Evolutionary conservation across 2,888 invertebrate species (phyloP), one percentile per base, ranked within the genome.

Genomic region (Xestia rhomboidea): DNA sequence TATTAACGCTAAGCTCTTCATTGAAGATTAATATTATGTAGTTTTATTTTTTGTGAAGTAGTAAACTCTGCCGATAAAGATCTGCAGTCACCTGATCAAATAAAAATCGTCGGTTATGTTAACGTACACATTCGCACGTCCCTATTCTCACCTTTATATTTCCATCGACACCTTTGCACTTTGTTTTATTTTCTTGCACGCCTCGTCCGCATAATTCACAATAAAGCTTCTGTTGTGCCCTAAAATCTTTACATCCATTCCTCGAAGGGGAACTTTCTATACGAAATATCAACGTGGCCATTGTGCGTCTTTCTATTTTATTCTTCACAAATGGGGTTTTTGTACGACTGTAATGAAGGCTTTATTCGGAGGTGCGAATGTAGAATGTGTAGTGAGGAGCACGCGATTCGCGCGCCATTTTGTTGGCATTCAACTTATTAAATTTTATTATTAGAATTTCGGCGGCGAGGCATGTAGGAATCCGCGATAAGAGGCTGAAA

Each of bases 341-440:
- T 95, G 93, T 95, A 90, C 90, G 95, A 92, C 90, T 92, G 94
- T 95, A 95, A 96, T 96, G 96, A 96, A 95, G 90, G 95, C 94
- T 95, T 96, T 95, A 95, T 96, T 91, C 91, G 87, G 92, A 96
- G 96, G 96, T 96, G 96, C 93, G 95, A 96, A 94, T 93, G 89
- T 91, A 91, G 91, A 93, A 92, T 89, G 91, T 92, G 90, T 93
- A 81, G 83, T 79, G 77, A 93, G 72, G 77, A 73, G 82, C 77
- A 78, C 82, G 84, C 82, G 87, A 60, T 90, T 89, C 90, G 88
- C 88, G 87, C 91, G 82, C 86, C 86, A 88, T 87, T 88, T 87
- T 81, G 81, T 82, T 69, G 77, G 83, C 74, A 83, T 83, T 82
- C 76, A 74, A 83, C 57, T 87, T 85, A 87, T 89, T 85, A 80